Base-by-base conservation (phyloP, 2,113 vertebrate genomes). In the Cepphus grylle region DNA sequence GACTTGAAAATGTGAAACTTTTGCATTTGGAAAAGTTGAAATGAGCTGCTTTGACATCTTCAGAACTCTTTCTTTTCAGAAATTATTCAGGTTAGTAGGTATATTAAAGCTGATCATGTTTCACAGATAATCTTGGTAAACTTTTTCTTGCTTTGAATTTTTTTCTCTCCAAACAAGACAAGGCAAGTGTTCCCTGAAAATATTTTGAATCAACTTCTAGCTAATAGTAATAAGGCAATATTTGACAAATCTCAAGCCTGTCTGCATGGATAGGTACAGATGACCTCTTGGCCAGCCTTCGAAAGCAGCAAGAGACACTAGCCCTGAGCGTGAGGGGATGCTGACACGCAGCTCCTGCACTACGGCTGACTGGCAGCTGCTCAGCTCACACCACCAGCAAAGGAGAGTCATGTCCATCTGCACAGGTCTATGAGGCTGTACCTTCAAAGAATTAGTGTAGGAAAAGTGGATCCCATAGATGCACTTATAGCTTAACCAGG, bases 311-410 rank as follows among this genome's bases (percentile, higher is more conserved):
- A 34, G 43, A 45, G 38, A 8, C 49, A 19, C 9, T 22, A 29
- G 4, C 17, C 58, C 52, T 26, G 67, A 36, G 38, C 0, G 0
- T 29, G 38, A 14, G 0, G 3, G 36, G 45, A 45, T 27, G 50
- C 47, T 49, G 84, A 66, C 0, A 5, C 10, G 55, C 36, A 86
- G 55, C 21, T 9, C 11, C 81, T 23, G 50, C 11, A 2, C 4
- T 5, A 16, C 1, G 1, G 21, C 55, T 56, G 86, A 23, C 13
- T 3, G 13, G 32, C n/a, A 21, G 9, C 63, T 83, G 45, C 81
- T 61, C 45, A 52, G 40, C 22, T 26, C 59, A 17, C 8, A 17
- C 18, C 32, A 16, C 65, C 65, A 69, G 49, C 16, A n/a, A 23
- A 59, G 40, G 43, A 69, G 55, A 52, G 19, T 59, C 5, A 21